These are phyloP conservation scores for Chrysogorgia sp. DNA, from an alignment of 92 coral and sea anemone genomes.

Conservation along the genomic window DNA sequence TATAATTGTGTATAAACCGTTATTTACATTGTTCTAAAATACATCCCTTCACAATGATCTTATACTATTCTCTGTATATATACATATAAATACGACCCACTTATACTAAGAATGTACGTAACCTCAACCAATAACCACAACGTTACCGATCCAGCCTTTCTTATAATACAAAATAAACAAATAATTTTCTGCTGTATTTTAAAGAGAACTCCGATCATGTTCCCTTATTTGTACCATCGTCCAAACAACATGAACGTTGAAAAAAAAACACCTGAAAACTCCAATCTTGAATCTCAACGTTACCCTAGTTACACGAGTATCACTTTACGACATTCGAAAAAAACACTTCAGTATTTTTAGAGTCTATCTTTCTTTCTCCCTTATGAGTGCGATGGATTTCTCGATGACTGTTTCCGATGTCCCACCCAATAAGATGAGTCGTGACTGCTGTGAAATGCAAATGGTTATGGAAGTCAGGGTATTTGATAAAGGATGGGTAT, in stretches of 20 bases:
- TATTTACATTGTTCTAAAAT: background rate
- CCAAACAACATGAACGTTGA: background rate
- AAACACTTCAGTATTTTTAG: slow-evolving; percentile 42
- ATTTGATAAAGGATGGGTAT: slow-evolving; percentile 6
- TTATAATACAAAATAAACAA: background rate
- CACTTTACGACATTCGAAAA: background rate
- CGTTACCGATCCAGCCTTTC: background rate
- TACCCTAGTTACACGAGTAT: background rate
- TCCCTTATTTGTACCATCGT: background rate
- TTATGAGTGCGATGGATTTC: background rate
- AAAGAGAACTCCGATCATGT: background rate
- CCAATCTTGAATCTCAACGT: background rate
- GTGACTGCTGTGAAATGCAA: slow-evolving; percentile 16
- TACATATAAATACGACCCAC: too few relatives aligned
- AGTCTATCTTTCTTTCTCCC: slow-evolving; percentile 30
- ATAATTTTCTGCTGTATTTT: background rate
- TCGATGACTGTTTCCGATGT: slow-evolving; percentile 25
- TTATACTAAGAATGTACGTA: too few relatives aligned
- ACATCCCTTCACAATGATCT: too few relatives aligned
- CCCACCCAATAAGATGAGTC: background rate
- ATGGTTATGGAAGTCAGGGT: background rate
- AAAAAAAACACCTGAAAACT: background rate
- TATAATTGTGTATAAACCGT: background rate
- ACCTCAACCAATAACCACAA: too few relatives aligned
- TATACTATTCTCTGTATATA: too few relatives aligned